These are phyloP conservation scores for Vanessa atalanta DNA, from an alignment of 1,140 invertebrate species.

Conservation along the genomic window DNA sequence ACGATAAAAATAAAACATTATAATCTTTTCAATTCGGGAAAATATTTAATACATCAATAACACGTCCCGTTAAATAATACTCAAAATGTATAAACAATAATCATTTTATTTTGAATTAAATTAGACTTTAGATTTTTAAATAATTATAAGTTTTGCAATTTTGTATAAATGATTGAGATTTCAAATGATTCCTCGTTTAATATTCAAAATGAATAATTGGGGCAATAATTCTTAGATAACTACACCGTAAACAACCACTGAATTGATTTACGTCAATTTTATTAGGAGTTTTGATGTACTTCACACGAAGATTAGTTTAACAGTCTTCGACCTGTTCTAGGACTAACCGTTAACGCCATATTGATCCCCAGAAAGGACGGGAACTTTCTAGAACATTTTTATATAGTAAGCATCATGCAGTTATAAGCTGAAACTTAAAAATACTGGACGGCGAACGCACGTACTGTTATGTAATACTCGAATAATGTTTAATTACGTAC, in stretches of 20 bases:
- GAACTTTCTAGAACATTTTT: not conserved
- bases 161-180: not conserved
- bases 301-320: too few species aligned
- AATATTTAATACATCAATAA: not conserved
- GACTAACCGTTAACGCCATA: not conserved
- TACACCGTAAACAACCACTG: not conserved
- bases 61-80: too few species aligned
- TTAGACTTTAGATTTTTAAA: too few species aligned
- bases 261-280: not conserved
- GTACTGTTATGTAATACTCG: slow-evolving; percentile 1
- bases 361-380: slow-evolving; percentile 1
- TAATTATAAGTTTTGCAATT: not conserved
- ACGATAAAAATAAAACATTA: slow-evolving; percentile 5
- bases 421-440: slow-evolving; percentile 8
- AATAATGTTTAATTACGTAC: slow-evolving; percentile 1
- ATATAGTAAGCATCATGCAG: not conserved
- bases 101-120: too few species aligned
- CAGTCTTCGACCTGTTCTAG: not conserved
- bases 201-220: not conserved
- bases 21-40: not conserved
- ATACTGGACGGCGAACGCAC: slow-evolving; percentile 22
- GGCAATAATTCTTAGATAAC: not conserved
- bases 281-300: not conserved
- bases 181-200: not conserved
- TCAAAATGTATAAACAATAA: too few species aligned